Percentiles rank a stretch among this genome's conserved stretches.
These are phyloP conservation scores for Tipula lateralis DNA, from an alignment of 2,888 invertebrate genomes.

Conservation along the genomic window DNA sequence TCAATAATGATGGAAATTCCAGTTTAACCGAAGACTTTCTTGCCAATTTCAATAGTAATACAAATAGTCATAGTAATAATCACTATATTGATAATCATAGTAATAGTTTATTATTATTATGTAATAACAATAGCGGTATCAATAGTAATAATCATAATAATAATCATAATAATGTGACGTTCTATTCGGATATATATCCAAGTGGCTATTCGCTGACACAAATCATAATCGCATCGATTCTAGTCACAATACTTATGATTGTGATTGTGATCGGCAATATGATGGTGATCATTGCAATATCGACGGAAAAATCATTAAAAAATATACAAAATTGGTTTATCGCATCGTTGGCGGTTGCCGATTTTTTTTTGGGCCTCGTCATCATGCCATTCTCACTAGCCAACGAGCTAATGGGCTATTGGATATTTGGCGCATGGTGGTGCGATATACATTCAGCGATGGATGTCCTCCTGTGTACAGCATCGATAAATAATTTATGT, in stretches of 20 bases:
- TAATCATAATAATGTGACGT: slow-evolving; percentile 35
- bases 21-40: slow-evolving; percentile 24
- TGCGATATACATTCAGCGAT: slow-evolving; percentile 94
- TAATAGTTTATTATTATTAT: slow-evolving; percentile 1
- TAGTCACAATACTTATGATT: slow-evolving; percentile 90
- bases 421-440: slow-evolving; percentile 96
- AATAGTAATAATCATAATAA: slow-evolving; percentile 3
- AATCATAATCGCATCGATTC: slow-evolving; percentile 83
- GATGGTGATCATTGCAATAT: slow-evolving; percentile 94
- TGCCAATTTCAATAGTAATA: neutral
- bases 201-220: slow-evolving; percentile 88
- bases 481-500: slow-evolving; percentile 95
- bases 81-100: neutral
- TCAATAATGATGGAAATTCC: neutral
- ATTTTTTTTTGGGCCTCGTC: slow-evolving; percentile 88
- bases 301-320: slow-evolving; percentile 90
- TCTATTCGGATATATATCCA: slow-evolving; percentile 59
- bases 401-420: slow-evolving; percentile 96
- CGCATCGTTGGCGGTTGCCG: slow-evolving; percentile 90
- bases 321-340: slow-evolving; percentile 98
- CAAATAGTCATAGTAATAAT: neutral
- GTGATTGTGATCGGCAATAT: slow-evolving; percentile 94
- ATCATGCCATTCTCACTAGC: slow-evolving; percentile 97
- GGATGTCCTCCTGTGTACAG: slow-evolving; percentile 93
- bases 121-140: neutral